Base-by-base conservation (phyloP, 2,113 vertebrate genomes). In the Hippocampus comes region DNA sequence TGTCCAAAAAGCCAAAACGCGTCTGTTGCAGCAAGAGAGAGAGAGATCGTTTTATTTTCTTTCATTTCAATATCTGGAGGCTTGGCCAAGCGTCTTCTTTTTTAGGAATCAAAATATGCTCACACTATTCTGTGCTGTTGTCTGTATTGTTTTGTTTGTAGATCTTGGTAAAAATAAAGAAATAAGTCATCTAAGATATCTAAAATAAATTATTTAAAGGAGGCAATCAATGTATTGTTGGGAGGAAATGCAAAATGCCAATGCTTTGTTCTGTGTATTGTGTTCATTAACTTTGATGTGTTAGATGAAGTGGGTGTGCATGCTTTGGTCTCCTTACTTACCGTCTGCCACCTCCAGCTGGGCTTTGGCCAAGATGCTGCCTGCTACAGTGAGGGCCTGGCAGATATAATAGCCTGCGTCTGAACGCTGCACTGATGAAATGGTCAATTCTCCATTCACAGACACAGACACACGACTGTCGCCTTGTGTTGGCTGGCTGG, bases 271-370 rank as follows among this genome's bases (percentile, higher is more conserved):
- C 14, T 38, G 30, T 30, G 38, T 21, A 20, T 42, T 63, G 34
- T 38, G 34, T 41, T 21, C 2, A 17, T 66, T 25, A 46, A 25
- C n/a, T 66, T 66, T 46, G 43, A 23, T 46, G 64, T 66, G 64
- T 43, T 23, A 41, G 18, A 34, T 49, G 34, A 20, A 65, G 70
- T 72, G 68, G 48, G 34, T 59, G 38, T 80, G 63, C 63, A 34
- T 20, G 61, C 61, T 21, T 75, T 60, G 72, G 41, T 49, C 49
- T 73, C 20, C 64, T 41, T n/a, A 2, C 94, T 92, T 83, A 98
- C 96, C 96, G 84, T 98, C 96, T 86, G 95, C 95, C 85, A 98
- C 96, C 87, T 98, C 96, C 87, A 98, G 92, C 83, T 97, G 96
- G 73, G 96, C 95, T 82, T 96, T 97, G 80, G 96, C 95, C 91